Percentiles rank a stretch among this genome's conserved stretches.
Evolutionary conservation across 2,113 vertebrate species (phyloP).

Genomic region (Zootoca vivipara): DNA sequence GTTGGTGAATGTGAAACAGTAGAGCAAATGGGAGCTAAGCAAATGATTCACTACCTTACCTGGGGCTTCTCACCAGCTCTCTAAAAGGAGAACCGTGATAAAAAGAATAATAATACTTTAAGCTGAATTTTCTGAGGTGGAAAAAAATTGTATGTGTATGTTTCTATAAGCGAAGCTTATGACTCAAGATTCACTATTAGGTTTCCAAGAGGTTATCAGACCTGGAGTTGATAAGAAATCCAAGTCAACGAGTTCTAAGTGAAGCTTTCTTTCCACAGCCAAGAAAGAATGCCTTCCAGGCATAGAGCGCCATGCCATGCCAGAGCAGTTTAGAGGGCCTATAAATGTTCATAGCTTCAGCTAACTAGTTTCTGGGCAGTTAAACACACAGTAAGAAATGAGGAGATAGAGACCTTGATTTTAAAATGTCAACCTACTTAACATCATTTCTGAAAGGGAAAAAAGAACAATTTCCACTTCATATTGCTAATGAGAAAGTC

Average conservation of each 20-base stretch:
- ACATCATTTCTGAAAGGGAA: conserved; percentile 41
- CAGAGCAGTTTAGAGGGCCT: conserved; percentile 33
- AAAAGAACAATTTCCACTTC: conserved; percentile 38
- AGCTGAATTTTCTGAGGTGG: conserved; percentile 30
- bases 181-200: conserved; percentile 46
- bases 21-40: background rate
- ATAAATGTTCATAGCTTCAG: conserved; percentile 55
- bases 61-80: conserved; percentile 3
- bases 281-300: conserved; percentile 55
- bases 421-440: conserved; percentile 59
- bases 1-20: background rate
- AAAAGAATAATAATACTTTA: conserved; percentile 39
- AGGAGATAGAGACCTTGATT: conserved; percentile 50
- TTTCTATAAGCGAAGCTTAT: conserved; percentile 27
- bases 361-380: conserved; percentile 54
- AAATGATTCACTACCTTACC: accelerated
- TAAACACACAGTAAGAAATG: conserved; percentile 58
- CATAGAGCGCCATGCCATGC: conserved; percentile 41
- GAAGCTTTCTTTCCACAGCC: conserved; percentile 54
- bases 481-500: conserved; percentile 39
- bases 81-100: background rate
- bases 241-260: conserved; percentile 11
- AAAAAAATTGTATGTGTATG: background rate
- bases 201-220: conserved; percentile 49
- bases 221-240: conserved; percentile 53